phyloP scores from a whole-genome alignment of 2,797 vertebrate species.

The Tarsius wallacei region DNA sequence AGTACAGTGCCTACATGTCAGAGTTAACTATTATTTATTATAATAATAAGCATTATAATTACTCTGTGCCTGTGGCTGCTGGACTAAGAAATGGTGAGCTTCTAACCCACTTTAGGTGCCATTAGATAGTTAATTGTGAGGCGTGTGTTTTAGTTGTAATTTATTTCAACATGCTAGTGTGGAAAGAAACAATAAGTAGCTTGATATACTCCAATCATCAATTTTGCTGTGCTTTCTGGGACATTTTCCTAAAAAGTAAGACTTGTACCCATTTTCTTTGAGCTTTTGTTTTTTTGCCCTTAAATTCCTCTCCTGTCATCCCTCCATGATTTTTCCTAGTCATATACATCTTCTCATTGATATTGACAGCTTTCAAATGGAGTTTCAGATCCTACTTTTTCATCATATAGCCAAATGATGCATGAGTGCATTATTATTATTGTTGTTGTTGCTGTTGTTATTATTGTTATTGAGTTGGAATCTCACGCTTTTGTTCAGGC shows the following conservation, averaged over 20 bases:
- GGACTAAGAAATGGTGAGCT: constrained; percentile 1
- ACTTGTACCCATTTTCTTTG: background rate
- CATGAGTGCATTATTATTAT: background rate
- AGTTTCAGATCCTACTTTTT: background rate
- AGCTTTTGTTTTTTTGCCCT: constrained; percentile 50
- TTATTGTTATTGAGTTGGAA: too few species aligned
- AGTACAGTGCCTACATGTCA: background rate
- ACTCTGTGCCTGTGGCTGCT: constrained; percentile 39
- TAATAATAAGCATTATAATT: constrained; percentile 5
- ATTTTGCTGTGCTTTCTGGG: constrained; percentile 54
- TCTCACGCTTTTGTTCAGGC: too few species aligned
- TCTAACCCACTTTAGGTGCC: background rate
- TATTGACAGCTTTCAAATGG: constrained; percentile 33
- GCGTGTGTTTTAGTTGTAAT: constrained; percentile 54
- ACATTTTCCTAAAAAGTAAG: constrained; percentile 46
- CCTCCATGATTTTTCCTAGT: background rate
- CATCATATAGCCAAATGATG: background rate
- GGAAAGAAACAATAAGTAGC: constrained; percentile 30
- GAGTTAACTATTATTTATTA: constrained; percentile 35
- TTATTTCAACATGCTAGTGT: constrained; percentile 52
- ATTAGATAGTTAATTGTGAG: constrained; percentile 53
- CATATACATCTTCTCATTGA: constrained; percentile 8
- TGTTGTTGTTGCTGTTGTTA: too few species aligned
- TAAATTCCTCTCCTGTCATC: constrained; percentile 37
- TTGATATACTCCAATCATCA: background rate